Evolutionary conservation across 2,888 invertebrate species (phyloP).

Genomic region (Nowickia ferox): DNA sequence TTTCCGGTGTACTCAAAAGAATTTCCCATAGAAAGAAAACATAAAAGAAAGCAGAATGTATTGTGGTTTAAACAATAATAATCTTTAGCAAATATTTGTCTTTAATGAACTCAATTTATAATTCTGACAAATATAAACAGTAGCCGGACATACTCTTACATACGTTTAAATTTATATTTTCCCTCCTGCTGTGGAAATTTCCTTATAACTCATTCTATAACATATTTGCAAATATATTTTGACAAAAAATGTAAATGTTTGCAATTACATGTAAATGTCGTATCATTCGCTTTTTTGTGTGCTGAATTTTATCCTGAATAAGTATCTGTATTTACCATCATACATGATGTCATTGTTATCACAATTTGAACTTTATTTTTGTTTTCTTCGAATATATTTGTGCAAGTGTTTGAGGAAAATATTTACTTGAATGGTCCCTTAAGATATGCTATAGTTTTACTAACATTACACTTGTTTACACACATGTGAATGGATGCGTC

Average conservation of each 20-base stretch:
- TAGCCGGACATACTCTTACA: too few relatives aligned
- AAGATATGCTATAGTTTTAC: conserved; percentile 6
- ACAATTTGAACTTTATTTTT: conserved; percentile 7
- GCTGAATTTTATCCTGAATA: neutral
- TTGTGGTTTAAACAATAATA: neutral
- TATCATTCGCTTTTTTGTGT: neutral
- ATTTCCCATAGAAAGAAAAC: too few relatives aligned
- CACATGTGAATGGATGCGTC: neutral
- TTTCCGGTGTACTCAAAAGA: too few relatives aligned
- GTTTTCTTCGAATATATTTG: neutral
- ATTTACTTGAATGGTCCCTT: conserved; percentile 4
- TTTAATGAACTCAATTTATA: conserved; percentile 21
- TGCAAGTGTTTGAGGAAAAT: neutral
- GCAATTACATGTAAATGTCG: neutral
- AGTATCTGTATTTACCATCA: conserved; percentile 14
- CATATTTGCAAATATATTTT: too few relatives aligned
- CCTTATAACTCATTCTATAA: too few relatives aligned
- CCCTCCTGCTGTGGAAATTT: too few relatives aligned
- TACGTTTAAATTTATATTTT: too few relatives aligned
- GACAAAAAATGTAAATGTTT: neutral
- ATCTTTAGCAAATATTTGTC: conserved; percentile 28
- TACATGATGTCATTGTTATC: conserved; percentile 26
- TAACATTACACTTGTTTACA: neutral
- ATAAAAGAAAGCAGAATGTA: too few relatives aligned
- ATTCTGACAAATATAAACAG: conserved; percentile 17